Base-by-base conservation (phyloP, 2,113 vertebrate genomes). In the Eclectus roratus region DNA sequence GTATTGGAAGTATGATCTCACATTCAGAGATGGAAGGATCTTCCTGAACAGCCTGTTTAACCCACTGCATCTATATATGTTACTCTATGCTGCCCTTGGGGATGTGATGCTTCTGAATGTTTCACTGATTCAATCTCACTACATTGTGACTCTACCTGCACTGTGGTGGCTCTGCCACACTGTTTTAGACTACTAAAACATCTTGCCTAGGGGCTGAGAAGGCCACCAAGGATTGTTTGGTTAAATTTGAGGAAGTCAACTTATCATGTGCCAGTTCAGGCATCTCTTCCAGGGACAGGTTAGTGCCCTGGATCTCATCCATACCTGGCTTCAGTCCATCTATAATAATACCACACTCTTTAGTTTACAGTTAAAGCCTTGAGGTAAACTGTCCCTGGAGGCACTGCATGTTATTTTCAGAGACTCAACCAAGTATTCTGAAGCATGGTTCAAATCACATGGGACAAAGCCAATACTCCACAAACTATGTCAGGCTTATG, bases 221-320 rank as follows among this genome's bases (percentile, higher is more conserved):
- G 37, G 9, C 41, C 76, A 50, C 17, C 16, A 46, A 72, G 28
- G 31, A 43, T 10, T 41, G 55, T 65, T 78, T 24, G 35, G 68
- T 64, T 58, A 70, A 64, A 89, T 76, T 35, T 81, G 33, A 72
- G 13, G 4, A 23, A 79, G 17, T 53, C 46, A 74, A 13, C 20
- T 70, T 61, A 17, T 8, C 43, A 24, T 4, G 25, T 65, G 73
- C 41, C 83, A 76, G 56, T 52, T 52, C 66, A 76, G 80, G 24
- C 41, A 56, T 72, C 69, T 80, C 56, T 91, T 89, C 65, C 88
- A 96, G 72, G 53, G 80, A 78, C 77, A 92, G 86, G 83, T 92
- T 79, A 88, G 49, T 61, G 49, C 28, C 71, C 64, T 96, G 88
- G 69, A 89, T 72, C 61, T 84, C 65, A 61, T 81, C 69, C 86